These are phyloP conservation scores for Prunella fulvescens DNA, from an alignment of 2,113 vertebrate species.

Conservation along the genomic window DNA sequence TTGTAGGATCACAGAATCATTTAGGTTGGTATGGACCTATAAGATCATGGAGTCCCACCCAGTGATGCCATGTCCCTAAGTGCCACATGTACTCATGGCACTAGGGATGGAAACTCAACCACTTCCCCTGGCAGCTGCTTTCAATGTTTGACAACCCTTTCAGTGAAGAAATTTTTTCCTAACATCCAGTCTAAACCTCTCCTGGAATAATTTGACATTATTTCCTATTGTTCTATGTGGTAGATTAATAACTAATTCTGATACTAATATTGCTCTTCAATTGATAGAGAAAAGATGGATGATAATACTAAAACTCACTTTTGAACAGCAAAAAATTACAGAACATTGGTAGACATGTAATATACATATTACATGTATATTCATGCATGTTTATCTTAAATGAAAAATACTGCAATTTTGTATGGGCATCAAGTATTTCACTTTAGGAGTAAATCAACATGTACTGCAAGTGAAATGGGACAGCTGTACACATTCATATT, in stretches of 20 bases:
- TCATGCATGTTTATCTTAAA: neutral
- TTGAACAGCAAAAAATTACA: neutral
- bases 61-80: neutral
- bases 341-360: neutral
- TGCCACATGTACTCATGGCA: neutral
- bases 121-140: neutral
- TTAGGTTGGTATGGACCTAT: neutral
- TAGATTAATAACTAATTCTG: neutral
- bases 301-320: neutral
- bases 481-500: neutral
- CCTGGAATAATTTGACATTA: accelerated
- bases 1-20: neutral
- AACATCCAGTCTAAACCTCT: neutral
- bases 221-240: neutral
- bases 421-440: neutral
- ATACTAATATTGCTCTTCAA: neutral
- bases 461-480: neutral
- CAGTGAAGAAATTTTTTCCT: neutral
- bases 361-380: neutral
- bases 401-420: neutral
- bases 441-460: neutral
- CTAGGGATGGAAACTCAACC: neutral
- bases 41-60: neutral
- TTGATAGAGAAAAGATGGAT: neutral
- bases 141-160: neutral